These are phyloP conservation scores for Carlito syrichta DNA, from an alignment of 2,113 vertebrate genomes.

Conservation along the genomic window DNA sequence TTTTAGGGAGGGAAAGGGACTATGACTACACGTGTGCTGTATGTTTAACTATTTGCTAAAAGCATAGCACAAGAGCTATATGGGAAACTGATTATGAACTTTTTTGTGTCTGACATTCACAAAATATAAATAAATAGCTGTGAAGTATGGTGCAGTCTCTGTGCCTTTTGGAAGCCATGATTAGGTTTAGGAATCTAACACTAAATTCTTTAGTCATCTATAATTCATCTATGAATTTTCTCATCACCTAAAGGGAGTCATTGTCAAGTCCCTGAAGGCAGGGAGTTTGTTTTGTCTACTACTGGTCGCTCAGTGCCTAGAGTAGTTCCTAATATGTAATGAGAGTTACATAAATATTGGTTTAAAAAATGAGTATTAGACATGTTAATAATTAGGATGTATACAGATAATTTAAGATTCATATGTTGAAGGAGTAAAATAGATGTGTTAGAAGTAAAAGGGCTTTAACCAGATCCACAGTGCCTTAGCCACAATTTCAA, in stretches of 20 bases:
- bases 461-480: background rate
- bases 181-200: background rate
- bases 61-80: background rate
- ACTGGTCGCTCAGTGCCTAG: background rate
- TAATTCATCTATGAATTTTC: background rate
- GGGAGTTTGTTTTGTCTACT: background rate
- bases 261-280: background rate
- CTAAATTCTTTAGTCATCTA: background rate
- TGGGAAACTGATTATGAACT: background rate
- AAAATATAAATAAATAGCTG: background rate
- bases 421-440: background rate
- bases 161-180: background rate
- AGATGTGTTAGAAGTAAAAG: background rate
- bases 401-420: background rate
- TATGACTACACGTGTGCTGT: background rate
- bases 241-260: background rate
- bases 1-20: background rate
- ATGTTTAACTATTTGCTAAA: background rate
- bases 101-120: background rate
- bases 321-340: background rate
- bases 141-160: background rate
- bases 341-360: background rate
- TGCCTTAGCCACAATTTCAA: background rate
- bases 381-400: background rate
- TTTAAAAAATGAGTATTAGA: background rate